These are phyloP conservation scores for Eilema depressum DNA, from an alignment of 2,888 invertebrate genomes.

Conservation along the genomic window DNA sequence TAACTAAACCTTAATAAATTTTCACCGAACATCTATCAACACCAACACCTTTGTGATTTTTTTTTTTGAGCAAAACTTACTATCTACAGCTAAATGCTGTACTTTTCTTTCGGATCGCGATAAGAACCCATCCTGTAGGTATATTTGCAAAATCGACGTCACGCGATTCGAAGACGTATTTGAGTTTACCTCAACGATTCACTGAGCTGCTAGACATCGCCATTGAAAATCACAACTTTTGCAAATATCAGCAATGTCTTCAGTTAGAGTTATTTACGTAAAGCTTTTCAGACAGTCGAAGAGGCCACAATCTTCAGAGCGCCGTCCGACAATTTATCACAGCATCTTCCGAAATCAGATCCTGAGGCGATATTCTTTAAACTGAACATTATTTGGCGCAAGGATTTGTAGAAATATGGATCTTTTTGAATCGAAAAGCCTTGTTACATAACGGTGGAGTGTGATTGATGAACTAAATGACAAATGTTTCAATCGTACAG, in stretches of 20 bases:
- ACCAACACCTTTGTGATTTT: no score
- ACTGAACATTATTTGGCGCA: neutral
- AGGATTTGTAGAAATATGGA: neutral
- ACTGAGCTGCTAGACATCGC: neutral
- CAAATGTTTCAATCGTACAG: no score
- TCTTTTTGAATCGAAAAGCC: neutral
- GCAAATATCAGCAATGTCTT: conserved; percentile 31
- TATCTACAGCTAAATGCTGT: no score
- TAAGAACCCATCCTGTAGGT: no score
- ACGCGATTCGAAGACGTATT: neutral
- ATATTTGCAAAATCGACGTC: no score
- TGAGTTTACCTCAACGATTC: neutral
- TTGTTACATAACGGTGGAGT: no score
- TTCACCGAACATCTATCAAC: no score
- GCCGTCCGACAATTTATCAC: conserved; percentile 18
- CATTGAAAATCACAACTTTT: conserved; percentile 20
- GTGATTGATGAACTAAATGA: no score
- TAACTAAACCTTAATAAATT: no score
- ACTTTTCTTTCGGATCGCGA: no score
- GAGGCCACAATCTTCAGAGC: conserved; percentile 59
- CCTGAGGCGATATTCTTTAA: neutral
- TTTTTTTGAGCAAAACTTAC: no score
- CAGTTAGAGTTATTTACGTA: conserved; percentile 66
- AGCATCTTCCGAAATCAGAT: conserved; percentile 15
- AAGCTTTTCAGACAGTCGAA: conserved; percentile 71